These are phyloP conservation scores for Falcaria lacertinaria DNA, from an alignment of 2,888 invertebrate species.

Conservation along the genomic window DNA sequence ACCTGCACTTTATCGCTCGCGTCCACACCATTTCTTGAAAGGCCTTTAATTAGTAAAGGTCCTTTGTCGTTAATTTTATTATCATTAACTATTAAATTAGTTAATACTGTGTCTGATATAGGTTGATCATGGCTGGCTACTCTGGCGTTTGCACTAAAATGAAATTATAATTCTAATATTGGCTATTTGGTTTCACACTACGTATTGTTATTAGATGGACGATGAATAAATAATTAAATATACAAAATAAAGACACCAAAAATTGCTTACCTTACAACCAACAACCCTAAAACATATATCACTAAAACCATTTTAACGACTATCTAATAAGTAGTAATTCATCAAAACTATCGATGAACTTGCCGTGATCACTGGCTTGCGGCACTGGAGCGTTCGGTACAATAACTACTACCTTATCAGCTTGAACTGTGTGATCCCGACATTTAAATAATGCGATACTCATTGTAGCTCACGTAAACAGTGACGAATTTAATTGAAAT, in stretches of 20 bases:
- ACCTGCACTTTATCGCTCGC: constrained; percentile 4
- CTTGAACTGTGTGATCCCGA: constrained; percentile 56
- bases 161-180: neutral
- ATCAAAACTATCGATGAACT: neutral
- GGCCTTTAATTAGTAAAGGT: constrained; percentile 4
- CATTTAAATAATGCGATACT: constrained; percentile 13
- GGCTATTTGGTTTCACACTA: no score
- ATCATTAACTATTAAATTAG: neutral
- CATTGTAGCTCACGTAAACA: constrained; percentile 18
- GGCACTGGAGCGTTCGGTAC: constrained; percentile 6
- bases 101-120: constrained; percentile 2
- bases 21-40: constrained; percentile 9
- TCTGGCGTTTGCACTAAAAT: constrained; percentile 43
- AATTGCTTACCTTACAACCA: constrained; percentile 28
- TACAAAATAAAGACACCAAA: neutral
- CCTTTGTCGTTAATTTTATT: neutral
- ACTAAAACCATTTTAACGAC: constrained; percentile 22
- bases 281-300: constrained; percentile 23
- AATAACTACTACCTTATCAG: constrained; percentile 34
- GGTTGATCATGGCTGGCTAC: constrained; percentile 17
- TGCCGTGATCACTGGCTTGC: neutral
- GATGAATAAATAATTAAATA: no score
- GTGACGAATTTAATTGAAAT: constrained; percentile 4
- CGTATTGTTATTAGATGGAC: no score
- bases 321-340: neutral